Evolutionary conservation across 2,888 invertebrate genomes (phyloP), one percentile per base, ranked within the genome.

Genomic region (Galerucella calmariensis): DNA sequence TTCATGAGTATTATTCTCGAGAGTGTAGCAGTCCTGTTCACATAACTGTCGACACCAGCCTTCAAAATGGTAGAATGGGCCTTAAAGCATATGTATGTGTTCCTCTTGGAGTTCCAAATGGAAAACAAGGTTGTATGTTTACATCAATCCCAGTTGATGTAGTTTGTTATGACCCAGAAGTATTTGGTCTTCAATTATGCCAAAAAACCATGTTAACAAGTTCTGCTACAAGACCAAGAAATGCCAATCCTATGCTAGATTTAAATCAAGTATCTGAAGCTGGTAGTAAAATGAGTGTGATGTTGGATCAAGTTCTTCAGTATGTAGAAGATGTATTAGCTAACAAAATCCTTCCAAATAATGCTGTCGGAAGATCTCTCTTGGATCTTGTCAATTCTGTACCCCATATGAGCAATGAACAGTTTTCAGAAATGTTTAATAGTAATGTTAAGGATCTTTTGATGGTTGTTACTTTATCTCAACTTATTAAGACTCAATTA

Each of bases 391-490:
- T 98, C 58, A 94, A 95, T 88, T 94, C 95, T 16, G 95, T 98
- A 78, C 97, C 98, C 63, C 94, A 95, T 85, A 96, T 99, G 91
- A 92, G 93, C 35, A 91, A 92, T 71, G 96, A 97, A 84, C 94
- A 97, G 85, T 97, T 98, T 88, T 96, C 97, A 56, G 94, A 95
- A 82, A 96, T 98, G 93, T 94, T 99, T 87, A 98, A 98, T 86
- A 94, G 97, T 81, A 96, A 97, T 85, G 95, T 98, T 86, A 98
- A 99, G 89, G 99, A 99, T 90, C 91, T 99, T 82, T 90, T 99
- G 83, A 99, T 99, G 99, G 97, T 97, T 59, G 94, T 97, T 82
- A 98, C 98, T 62, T 90, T 99, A 75, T 96, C 98, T 14, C 98
- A 98, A 85, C 90, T 99, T 75, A 96, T 97, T 84, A 97, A 97